A percentile compares a stretch with the other conserved stretches of the same genome.
These are phyloP conservation scores for Lampropteryx suffumata DNA, from an alignment of 2,888 invertebrate genomes.

Conservation along the genomic window DNA sequence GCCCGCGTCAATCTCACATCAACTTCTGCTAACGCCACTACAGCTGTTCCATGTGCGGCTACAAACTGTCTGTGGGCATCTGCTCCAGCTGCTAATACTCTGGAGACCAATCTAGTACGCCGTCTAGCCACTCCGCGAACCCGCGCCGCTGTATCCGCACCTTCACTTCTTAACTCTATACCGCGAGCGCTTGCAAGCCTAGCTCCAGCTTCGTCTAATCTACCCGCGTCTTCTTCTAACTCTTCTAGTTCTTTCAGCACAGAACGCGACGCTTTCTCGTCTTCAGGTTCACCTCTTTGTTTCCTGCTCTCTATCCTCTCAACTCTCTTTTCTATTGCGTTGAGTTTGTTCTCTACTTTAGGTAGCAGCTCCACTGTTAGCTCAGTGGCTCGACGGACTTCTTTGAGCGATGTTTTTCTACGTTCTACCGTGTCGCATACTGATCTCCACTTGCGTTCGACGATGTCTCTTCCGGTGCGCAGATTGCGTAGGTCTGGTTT, in stretches of 20 bases:
- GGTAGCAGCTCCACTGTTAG: constrained; percentile 84
- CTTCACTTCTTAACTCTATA: constrained; percentile 84
- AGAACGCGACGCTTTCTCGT: constrained; percentile 83
- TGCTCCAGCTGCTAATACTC: constrained; percentile 82
- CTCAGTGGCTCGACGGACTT: constrained; percentile 85
- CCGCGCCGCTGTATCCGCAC: constrained; percentile 86
- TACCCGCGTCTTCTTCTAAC: constrained; percentile 84
- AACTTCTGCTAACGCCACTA: constrained; percentile 87
- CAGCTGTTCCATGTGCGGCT: constrained; percentile 87
- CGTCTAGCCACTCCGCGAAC: constrained; percentile 84
- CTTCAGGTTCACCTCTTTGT: constrained; percentile 67
- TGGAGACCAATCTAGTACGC: constrained; percentile 85
- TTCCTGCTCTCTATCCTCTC: constrained; percentile 76
- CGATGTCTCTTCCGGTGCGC: constrained; percentile 85
- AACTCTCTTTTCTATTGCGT: constrained; percentile 83
- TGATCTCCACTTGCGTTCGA: constrained; percentile 91
- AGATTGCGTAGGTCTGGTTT: constrained; percentile 88
- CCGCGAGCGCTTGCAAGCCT: constrained; percentile 86
- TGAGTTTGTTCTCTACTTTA: constrained; percentile 84
- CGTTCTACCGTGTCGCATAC: constrained; percentile 89
- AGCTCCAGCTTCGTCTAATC: constrained; percentile 87
- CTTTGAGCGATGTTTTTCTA: constrained; percentile 71
- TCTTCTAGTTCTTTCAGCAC: constrained; percentile 83
- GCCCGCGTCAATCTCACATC: constrained; percentile 88
- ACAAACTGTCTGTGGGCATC: constrained; percentile 87